Conservation (phyloP, 2,113 vertebrate genomes). For the Caracal caracal region DNA sequence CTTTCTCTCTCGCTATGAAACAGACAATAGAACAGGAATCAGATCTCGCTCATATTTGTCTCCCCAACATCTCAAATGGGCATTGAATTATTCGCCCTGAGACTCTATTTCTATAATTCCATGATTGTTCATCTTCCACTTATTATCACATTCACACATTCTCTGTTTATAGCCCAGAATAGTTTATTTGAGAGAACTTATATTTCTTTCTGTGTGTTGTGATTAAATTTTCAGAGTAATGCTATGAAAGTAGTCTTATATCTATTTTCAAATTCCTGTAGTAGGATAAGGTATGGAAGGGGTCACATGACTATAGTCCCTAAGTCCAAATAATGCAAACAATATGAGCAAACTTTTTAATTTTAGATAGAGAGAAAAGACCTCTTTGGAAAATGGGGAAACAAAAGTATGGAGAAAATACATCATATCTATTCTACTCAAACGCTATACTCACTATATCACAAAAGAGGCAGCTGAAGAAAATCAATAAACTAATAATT, state of each 20-base stretch:
- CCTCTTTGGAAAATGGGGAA: neutral
- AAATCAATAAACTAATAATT: neutral
- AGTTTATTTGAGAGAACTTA: neutral
- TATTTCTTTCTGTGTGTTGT: neutral
- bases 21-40: neutral
- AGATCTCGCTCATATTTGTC: neutral
- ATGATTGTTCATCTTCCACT: neutral
- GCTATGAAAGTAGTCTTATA: neutral
- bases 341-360: neutral
- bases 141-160: neutral
- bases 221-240: neutral
- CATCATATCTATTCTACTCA: neutral
- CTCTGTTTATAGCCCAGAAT: neutral
- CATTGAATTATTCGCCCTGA: neutral
- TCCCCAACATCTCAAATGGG: neutral
- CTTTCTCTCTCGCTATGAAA: neutral
- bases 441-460: neutral
- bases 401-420: neutral
- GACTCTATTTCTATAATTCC: neutral
- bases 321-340: neutral
- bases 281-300: fast-evolving
- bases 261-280: neutral
- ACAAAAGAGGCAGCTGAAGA: neutral
- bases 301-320: neutral
- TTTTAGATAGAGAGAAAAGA: neutral